Evolutionary conservation across 2,888 invertebrate species (phyloP).

Genomic region (Melanargia galathea): DNA sequence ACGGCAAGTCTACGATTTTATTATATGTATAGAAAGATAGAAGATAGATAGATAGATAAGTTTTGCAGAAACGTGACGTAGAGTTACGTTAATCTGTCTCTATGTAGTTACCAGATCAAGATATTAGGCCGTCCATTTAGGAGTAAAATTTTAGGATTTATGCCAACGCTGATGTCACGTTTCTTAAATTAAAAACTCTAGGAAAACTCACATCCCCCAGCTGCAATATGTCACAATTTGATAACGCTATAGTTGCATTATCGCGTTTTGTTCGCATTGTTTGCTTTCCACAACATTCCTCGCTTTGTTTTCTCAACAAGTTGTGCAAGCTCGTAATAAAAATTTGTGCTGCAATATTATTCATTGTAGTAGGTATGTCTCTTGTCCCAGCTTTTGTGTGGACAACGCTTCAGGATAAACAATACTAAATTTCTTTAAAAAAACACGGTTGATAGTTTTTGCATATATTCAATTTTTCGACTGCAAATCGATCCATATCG

Average conservation of each 20-base stretch:
- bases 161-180: neutral
- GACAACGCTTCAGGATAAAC: neutral
- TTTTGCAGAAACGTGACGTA: no score
- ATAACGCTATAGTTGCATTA: constrained; percentile 12
- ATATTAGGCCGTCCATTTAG: no score
- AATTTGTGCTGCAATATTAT: constrained; percentile 17
- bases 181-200: neutral
- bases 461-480: no score
- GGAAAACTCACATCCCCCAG: neutral
- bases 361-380: constrained; percentile 5
- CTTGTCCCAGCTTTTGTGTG: neutral
- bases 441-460: neutral
- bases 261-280: constrained; percentile 16
- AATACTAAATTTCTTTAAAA: neutral
- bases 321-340: constrained; percentile 24
- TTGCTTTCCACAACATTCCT: constrained; percentile 20
- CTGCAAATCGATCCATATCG: neutral
- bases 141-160: no score
- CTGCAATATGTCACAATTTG: constrained; percentile 15
- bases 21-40: no score
- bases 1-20: no score
- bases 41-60: no score
- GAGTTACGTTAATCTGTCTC: no score
- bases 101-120: no score
- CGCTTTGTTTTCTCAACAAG: constrained; percentile 18